These are phyloP conservation scores for Enteromius afrohamiltoni DNA, from an alignment of 2,797 vertebrate species.

Conservation along the genomic window DNA sequence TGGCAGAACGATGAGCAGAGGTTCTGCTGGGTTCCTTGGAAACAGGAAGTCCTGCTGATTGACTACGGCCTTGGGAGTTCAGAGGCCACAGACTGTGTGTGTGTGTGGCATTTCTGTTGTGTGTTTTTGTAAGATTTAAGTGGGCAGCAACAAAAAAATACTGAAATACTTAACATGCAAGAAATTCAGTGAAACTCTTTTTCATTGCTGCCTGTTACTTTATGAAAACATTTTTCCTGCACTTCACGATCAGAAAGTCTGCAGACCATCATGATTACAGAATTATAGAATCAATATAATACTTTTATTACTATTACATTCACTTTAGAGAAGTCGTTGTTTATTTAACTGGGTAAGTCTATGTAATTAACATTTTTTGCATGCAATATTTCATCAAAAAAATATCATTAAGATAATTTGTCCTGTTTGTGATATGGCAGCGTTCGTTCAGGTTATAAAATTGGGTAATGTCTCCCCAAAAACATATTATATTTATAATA, in stretches of 20 bases:
- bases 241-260: background rate
- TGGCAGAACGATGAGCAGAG: slow-evolving; percentile 37
- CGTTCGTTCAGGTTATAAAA: background rate
- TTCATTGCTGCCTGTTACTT: background rate
- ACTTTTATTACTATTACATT: background rate
- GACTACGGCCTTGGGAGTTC: slow-evolving; percentile 30
- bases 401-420: background rate
- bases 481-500: background rate
- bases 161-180: background rate
- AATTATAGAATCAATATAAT: background rate
- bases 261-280: background rate
- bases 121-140: background rate
- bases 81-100: slow-evolving; percentile 10
- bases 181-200: background rate
- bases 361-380: background rate
- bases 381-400: background rate
- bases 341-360: too few relatives aligned
- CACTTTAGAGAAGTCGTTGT: background rate
- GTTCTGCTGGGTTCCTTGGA: slow-evolving; percentile 21
- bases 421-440: too few relatives aligned
- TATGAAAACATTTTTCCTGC: background rate
- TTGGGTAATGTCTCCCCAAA: background rate
- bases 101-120: slow-evolving; percentile 14
- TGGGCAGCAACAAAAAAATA: background rate
- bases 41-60: slow-evolving; percentile 57